Base-by-base conservation (phyloP, 2,797 vertebrate genomes). In the Anolis apletophallus region DNA sequence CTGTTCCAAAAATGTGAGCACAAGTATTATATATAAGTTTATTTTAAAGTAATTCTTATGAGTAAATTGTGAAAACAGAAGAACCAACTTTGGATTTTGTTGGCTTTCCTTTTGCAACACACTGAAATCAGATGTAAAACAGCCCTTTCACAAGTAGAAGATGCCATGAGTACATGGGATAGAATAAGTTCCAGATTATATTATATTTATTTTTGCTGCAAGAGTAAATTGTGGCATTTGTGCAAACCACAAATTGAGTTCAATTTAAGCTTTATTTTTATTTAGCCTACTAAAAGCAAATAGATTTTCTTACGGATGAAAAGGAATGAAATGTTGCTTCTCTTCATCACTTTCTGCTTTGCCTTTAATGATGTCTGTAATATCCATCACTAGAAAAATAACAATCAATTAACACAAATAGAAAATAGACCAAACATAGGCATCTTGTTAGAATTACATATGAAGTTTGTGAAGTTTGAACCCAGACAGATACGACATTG, bases 301-400 rank as follows among this genome's bases (percentile, higher is more conserved):
- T 5, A 23, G 32, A 74, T 1, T 55, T 0, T 78, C 98, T 97
- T 97, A 99, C 99, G 98, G 99, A 46, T 98, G 97, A 90, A 99
- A 99, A 9, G 99, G 99, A 91, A 99, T 99, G 95, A 99, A 99
- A 93, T 97, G 97, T 91, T 99, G 98, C 93, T 99, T 99, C 85
- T 99, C 98, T 93, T 99, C 99, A 34, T 99, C 98, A 13, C 98
- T 97, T 93, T 99, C 98, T 7, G 95, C 89, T 96, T 99, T 99
- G 89, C 99, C 98, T 96, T 99, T 99, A 96, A 99, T 97, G 90
- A 99, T 96, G 91, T 99, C 98, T 80, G 97, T 99, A 94, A 99
- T 99, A 95, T 99, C 99, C 99, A 99, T 99, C 92, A 98, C 99
- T 99, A 93, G 84, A 85, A 29, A 34, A 79, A 89, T 46, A 87